Percentiles rank a stretch among this genome's conserved stretches.
Conservation (phyloP, 2,888 invertebrate genomes). For the Rhopalosiphum nymphaeae region DNA sequence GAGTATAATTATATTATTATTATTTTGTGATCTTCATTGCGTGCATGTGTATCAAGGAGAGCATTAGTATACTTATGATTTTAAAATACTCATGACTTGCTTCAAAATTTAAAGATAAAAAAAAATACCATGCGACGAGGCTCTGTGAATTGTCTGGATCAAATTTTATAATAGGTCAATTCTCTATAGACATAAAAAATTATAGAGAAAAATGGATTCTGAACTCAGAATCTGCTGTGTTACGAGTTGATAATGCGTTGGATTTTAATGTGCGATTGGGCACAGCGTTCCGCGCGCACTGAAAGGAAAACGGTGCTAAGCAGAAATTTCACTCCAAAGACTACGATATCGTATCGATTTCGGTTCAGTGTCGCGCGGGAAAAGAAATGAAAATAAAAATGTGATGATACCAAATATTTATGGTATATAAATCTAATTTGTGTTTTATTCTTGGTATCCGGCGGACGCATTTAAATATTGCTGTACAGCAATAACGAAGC, state of each 20-base stretch:
- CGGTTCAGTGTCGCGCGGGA: background rate
- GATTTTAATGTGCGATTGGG: too few relatives aligned
- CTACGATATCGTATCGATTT: background rate
- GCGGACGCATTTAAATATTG: background rate
- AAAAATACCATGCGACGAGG: background rate
- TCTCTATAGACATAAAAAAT: background rate
- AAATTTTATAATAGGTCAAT: background rate
- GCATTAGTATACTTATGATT: background rate
- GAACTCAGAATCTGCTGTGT: background rate
- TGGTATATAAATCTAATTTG: background rate
- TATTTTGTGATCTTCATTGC: background rate
- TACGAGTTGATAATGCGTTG: too few relatives aligned
- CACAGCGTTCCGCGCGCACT: background rate
- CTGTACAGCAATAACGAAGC: slow-evolving; percentile 11
- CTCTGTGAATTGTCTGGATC: background rate
- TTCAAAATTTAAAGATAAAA: background rate
- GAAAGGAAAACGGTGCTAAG: background rate
- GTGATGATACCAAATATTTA: background rate
- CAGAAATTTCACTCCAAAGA: background rate
- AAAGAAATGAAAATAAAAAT: background rate
- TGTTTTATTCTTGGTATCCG: background rate
- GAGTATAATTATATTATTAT: slow-evolving; percentile 2
- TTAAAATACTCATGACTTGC: background rate
- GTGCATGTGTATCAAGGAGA: background rate
- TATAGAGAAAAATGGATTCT: background rate